Base-by-base conservation (phyloP, 2,888 invertebrate species). In the Drosophila suboccidentalis region DNA sequence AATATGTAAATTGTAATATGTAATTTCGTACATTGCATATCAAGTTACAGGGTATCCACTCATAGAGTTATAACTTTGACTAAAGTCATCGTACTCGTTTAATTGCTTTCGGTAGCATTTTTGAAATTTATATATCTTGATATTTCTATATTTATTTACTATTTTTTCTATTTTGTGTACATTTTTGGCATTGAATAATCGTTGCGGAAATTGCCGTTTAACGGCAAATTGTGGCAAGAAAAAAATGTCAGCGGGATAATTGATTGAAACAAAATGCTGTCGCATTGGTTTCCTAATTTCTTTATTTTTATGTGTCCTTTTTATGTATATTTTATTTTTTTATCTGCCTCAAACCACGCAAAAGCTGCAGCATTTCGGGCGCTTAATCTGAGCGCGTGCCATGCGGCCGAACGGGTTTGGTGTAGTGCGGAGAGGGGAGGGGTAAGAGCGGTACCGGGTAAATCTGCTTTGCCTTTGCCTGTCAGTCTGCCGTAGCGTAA, bases 181-280 rank as follows among this genome's bases (percentile, higher is more conserved):
- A 26, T 57, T 22, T 39, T 22, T 15, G 64, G 70, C 78, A 51
- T 77, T 85, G 82, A 85, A 84, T 78, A 84, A 85, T 85, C 65
- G 70, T 67, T 85, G 87, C 87, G 81, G 81, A 87, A 85, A 82
- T 87, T 71, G 81, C 76, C 79, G 69, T 79, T 87, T 81, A 85
- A 78, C 74, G 71, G 71, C 60, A 79, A 79, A 81, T 81, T 82
- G 84, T 73, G 77, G 82, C 70, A 59, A 57, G 19, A 39, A 15
- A 29, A 60, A 53, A 68, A 36, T 43, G 19, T 17, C 60, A 15
- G 50, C 43, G 50, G 59, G 71, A 78, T 85, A 85, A 82, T 82
- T 82, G 82, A 85, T 82, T 82, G 73, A 71, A 75, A 64, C 71
- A 70, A 73, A 82, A 82, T 69, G 63, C 75, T 47, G 71, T 62